Percentiles rank a stretch among this genome's conserved stretches.
These are phyloP conservation scores for Lasioglossum malachurum DNA, from an alignment of 2,888 invertebrate species.

Conservation along the genomic window DNA sequence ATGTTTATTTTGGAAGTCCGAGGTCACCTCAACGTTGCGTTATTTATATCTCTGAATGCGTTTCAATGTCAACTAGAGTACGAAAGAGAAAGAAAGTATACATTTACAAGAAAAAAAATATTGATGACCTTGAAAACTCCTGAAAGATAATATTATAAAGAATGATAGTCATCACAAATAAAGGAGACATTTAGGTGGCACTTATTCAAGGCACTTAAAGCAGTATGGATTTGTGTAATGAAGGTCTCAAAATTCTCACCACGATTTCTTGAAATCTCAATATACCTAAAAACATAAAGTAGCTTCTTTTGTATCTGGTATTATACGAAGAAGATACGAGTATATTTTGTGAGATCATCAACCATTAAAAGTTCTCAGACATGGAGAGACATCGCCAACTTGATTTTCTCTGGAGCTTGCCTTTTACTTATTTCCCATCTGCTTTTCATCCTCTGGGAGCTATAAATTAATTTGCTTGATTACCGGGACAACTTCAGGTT, in stretches of 20 bases:
- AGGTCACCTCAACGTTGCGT: no score
- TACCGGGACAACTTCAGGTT: slow-evolving; percentile 48
- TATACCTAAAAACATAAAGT: neutral
- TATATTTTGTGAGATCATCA: neutral
- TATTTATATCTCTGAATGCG: no score
- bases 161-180: no score
- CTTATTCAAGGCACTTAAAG: neutral
- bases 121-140: no score
- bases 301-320: neutral
- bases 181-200: no score
- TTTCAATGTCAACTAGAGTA: no score
- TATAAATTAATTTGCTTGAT: slow-evolving; percentile 67
- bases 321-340: neutral
- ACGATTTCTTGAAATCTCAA: neutral
- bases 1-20: neutral
- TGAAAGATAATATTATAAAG: no score
- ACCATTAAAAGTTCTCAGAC: slow-evolving; percentile 36
- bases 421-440: slow-evolving; percentile 57
- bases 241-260: neutral
- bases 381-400: slow-evolving; percentile 35
- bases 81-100: no score
- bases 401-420: slow-evolving; percentile 57
- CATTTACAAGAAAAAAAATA: no score
- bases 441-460: slow-evolving; percentile 56
- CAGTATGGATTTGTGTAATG: neutral